Evolutionary conservation across 2,797 vertebrate species (phyloP), one percentile per base, ranked within the genome.

Genomic region (Enoplosus armatus): DNA sequence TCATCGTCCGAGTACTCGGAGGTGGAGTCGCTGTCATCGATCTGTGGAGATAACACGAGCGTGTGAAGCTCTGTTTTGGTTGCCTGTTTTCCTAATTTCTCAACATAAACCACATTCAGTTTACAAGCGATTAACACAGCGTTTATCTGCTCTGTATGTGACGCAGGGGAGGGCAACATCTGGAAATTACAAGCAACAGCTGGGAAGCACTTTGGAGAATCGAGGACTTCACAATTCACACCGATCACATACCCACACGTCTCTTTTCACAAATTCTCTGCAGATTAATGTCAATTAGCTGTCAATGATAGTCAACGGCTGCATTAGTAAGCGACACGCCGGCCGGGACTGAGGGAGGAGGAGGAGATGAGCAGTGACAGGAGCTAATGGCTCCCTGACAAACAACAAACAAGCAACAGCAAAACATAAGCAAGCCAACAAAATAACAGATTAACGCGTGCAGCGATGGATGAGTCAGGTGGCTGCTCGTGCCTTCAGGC

Each of bases 1-100:
- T 99, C 98, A 20, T 95, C 97, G 29, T 99, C 97, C 0, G 97
- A 99, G 67, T 96, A 95, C 2, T 97, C 95, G 0, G 97, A 97
- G 24, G 94, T 96, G 60, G 96, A 96, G 78, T 97, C 96, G 8
- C 95, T 95, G 86, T 97, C 94, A 0, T 95, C 91, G 77, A 88
- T 89, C 97, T 96, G 80, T 1, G 22, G 51, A 82, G 58, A 79
- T 0, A 47, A 85, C 0, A 58, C 0, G 6, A 78, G 64, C 0
- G 24, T 0, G 75, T 68, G 8, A 53, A 41, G 31, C 27, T 73
- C 6, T 8, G 2, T 41, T 74, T 39, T 8, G 2, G n/a, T 26
- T 55, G 26, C 31, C 8, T 5, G 43, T 70, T 85, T 75, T 41
- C 39, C 64, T 55, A 39, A 63, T 66, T 77, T 56, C 60, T 64